Conservation (phyloP, 2,888 invertebrate species). For the Aethes cnicana region DNA sequence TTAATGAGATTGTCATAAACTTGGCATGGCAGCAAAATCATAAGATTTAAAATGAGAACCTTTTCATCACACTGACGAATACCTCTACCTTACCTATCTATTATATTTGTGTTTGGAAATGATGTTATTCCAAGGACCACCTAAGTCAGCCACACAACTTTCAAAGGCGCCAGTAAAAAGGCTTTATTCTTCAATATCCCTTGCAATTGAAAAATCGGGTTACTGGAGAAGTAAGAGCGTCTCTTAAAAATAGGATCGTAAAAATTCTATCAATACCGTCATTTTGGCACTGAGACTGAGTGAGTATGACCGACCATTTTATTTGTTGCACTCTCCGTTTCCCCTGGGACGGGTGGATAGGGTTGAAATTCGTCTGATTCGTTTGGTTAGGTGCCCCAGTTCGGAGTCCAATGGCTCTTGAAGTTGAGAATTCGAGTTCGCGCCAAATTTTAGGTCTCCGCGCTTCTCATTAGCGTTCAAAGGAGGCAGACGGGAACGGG, state of each 20-base stretch:
- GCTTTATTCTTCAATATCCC: slow-evolving; percentile 12
- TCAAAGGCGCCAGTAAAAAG: slow-evolving; percentile 14
- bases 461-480: slow-evolving; percentile 75
- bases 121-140: too few relatives aligned
- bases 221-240: slow-evolving; percentile 51
- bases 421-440: slow-evolving; percentile 75
- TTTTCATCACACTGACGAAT: too few relatives aligned
- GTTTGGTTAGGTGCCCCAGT: slow-evolving; percentile 36
- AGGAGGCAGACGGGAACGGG: slow-evolving; percentile 40
- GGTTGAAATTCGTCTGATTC: slow-evolving; percentile 35
- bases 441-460: slow-evolving; percentile 78
- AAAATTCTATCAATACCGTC: slow-evolving; percentile 64
- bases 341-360: slow-evolving; percentile 34
- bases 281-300: slow-evolving; percentile 53
- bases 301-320: slow-evolving; percentile 37
- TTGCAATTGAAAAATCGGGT: slow-evolving; percentile 47
- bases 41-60: too few relatives aligned
- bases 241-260: slow-evolving; percentile 51
- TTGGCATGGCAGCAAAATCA: too few relatives aligned
- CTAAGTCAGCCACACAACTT: not conserved
- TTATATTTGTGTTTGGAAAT: too few relatives aligned
- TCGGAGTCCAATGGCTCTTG: slow-evolving; percentile 46
- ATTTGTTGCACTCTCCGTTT: slow-evolving; percentile 41
- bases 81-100: too few relatives aligned
- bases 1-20: too few relatives aligned